Conservation (phyloP, 2,888 invertebrate genomes). For the Microplitis deprimator region DNA sequence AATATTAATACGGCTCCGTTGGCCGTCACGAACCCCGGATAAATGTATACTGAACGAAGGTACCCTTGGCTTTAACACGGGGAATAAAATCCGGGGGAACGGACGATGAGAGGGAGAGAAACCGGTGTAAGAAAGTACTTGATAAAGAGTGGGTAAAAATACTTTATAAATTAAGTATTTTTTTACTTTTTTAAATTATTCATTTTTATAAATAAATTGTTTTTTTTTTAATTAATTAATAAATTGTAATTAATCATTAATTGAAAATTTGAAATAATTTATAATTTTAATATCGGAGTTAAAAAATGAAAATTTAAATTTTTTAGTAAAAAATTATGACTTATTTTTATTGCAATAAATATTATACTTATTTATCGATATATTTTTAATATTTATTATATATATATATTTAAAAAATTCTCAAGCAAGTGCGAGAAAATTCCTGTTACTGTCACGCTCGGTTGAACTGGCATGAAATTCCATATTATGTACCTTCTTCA, state of each 20-base stretch:
- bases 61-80: slow-evolving; percentile 47
- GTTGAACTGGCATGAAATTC: slow-evolving; percentile 63
- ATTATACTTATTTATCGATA: slow-evolving; percentile 15
- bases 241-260: neutral
- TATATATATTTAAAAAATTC: slow-evolving; percentile 53
- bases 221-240: neutral
- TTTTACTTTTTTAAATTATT: neutral
- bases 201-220: neutral
- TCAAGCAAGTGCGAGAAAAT: slow-evolving; percentile 54
- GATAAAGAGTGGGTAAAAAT: slow-evolving; percentile 30
- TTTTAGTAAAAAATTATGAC: too few relatives aligned
- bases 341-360: too few relatives aligned
- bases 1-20: too few relatives aligned
- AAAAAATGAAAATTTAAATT: too few relatives aligned
- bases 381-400: neutral
- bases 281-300: too few relatives aligned
- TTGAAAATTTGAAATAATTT: neutral
- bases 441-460: slow-evolving; percentile 60
- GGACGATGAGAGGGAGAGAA: slow-evolving; percentile 38
- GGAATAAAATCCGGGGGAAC: slow-evolving; percentile 23
- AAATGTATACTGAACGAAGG: slow-evolving; percentile 49
- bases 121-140: slow-evolving; percentile 22
- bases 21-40: slow-evolving; percentile 49
- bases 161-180: neutral
- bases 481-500: slow-evolving; percentile 61